These are phyloP conservation scores for Ochropacha duplaris DNA, from an alignment of 2,888 invertebrate species.

Conservation along the genomic window DNA sequence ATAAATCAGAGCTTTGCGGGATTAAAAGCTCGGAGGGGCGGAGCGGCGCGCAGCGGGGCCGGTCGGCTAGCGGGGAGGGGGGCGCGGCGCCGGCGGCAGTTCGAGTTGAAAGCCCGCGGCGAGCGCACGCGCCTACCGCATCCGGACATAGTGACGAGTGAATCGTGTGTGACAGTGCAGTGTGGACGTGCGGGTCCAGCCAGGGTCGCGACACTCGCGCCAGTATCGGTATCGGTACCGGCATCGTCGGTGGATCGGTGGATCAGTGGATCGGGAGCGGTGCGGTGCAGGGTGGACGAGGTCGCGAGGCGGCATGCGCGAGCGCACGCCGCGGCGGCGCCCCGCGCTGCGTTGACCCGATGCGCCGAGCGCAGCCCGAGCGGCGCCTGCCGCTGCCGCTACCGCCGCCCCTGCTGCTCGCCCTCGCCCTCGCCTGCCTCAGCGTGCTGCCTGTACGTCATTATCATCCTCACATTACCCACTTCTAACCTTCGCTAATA, in stretches of 20 bases:
- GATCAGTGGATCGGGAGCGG: neutral
- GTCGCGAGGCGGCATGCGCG: conserved; percentile 52
- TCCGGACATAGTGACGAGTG: conserved; percentile 7
- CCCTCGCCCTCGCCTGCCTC: conserved; percentile 69
- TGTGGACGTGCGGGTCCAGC: neutral
- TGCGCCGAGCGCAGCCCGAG: conserved; percentile 48
- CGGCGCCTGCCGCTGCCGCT: conserved; percentile 66
- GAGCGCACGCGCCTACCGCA: conserved; percentile 47
- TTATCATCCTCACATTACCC: neutral
- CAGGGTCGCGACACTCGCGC: neutral
- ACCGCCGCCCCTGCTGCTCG: conserved; percentile 70
- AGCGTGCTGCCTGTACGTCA: conserved; percentile 61
- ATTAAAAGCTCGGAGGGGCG: conserved; percentile 44
- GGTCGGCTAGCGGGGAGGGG: conserved; percentile 34
- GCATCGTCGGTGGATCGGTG: no score
- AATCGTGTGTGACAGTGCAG: conserved; percentile 14
- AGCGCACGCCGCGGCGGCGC: conserved; percentile 53
- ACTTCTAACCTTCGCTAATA: neutral
- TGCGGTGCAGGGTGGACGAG: conserved; percentile 21
- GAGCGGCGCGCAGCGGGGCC: conserved; percentile 20
- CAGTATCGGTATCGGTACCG: neutral
- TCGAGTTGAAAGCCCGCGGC: conserved; percentile 52
- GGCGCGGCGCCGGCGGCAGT: conserved; percentile 54
- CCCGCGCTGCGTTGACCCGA: no score
- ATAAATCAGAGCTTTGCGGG: conserved; percentile 52